A percentile compares a stretch with the other conserved stretches of the same genome.
Conservation (phyloP, 2,113 vertebrate species). For the Circaetus gallicus region DNA sequence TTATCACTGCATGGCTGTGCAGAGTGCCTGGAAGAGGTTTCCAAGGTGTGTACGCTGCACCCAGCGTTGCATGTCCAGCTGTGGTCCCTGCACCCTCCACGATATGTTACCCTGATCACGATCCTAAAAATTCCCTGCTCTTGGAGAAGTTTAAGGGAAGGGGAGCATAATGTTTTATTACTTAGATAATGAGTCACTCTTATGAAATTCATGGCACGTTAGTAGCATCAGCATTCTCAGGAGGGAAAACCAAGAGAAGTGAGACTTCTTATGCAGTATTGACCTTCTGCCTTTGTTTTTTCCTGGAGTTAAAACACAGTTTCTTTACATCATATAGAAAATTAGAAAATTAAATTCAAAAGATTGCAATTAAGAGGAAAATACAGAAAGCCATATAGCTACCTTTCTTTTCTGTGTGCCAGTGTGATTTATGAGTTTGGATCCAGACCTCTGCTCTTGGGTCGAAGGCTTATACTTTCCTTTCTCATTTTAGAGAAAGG, state of each 20-base stretch:
- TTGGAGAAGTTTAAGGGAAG: background rate
- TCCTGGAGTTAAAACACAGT: background rate
- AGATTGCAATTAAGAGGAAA: background rate
- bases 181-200: background rate
- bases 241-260: background rate
- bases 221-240: background rate
- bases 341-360: background rate
- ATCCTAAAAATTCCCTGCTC: background rate
- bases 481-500: background rate
- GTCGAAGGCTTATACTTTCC: background rate
- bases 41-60: fast-evolving
- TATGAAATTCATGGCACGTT: background rate
- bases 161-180: background rate
- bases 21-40: background rate
- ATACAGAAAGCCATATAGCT: background rate
- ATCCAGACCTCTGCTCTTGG: background rate
- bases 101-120: fast-evolving
- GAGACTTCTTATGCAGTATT: background rate
- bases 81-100: background rate
- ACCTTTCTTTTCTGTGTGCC: background rate
- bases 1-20: background rate
- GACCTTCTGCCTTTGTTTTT: background rate
- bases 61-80: background rate
- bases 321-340: background rate
- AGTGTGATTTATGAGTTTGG: background rate